phyloP scores from a whole-genome alignment of 1,140 invertebrate genomes.

The Drosophila setifemur region DNA sequence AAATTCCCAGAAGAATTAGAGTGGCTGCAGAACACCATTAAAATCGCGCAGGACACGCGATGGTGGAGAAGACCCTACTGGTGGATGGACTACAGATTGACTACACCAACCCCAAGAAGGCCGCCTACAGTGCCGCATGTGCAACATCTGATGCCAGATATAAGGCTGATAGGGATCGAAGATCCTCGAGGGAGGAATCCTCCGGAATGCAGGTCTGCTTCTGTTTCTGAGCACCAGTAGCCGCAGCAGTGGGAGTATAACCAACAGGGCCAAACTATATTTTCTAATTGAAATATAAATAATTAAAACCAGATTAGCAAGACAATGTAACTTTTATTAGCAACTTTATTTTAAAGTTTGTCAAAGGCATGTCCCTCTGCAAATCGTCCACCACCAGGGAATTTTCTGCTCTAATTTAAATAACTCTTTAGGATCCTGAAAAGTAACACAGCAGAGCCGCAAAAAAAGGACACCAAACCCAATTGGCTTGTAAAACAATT shows the following conservation, averaged over 20 bases:
- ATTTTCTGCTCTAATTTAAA: slow-evolving; percentile 30
- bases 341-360: slow-evolving; percentile 17
- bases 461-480: slow-evolving; percentile 49
- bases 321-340: neutral
- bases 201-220: neutral
- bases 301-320: neutral
- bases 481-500: slow-evolving; percentile 69
- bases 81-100: slow-evolving; percentile 84
- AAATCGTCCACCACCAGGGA: slow-evolving; percentile 8
- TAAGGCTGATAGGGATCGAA: slow-evolving; percentile 36
- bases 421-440: slow-evolving; percentile 2
- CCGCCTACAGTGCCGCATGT: slow-evolving; percentile 85
- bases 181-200: neutral
- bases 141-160: slow-evolving; percentile 84
- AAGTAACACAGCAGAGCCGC: neutral
- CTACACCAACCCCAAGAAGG: slow-evolving; percentile 85
- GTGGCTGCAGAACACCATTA: slow-evolving; percentile 82
- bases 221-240: no score
- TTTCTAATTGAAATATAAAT: neutral
- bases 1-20: no score
- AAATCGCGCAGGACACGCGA: slow-evolving; percentile 83
- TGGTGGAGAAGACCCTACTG: slow-evolving; percentile 85
- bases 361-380: neutral
- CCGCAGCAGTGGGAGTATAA: neutral
- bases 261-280: slow-evolving; percentile 16